Evolutionary conservation across 2,888 invertebrate genomes (phyloP).

Genomic region (Cyrtodaria siliqua): DNA sequence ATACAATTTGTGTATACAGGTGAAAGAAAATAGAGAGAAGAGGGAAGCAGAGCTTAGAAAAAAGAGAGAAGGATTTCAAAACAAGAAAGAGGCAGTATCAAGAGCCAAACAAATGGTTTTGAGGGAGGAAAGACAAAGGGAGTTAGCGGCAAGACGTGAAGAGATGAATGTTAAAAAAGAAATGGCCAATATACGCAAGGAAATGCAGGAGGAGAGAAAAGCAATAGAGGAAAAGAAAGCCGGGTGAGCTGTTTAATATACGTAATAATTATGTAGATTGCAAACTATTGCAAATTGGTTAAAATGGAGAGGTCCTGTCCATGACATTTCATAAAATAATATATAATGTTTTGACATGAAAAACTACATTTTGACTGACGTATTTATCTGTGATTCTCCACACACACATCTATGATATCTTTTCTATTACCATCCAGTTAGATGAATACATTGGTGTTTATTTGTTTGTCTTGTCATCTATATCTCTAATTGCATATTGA

Average conservation of each 20-base stretch:
- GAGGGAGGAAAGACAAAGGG: slow-evolving; percentile 81
- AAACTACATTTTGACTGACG: too few relatives aligned
- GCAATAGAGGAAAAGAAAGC: slow-evolving; percentile 70
- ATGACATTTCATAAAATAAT: too few relatives aligned
- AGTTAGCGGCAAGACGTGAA: slow-evolving; percentile 74
- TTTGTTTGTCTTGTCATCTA: too few relatives aligned
- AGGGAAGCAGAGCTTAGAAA: slow-evolving; percentile 75
- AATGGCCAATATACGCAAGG: slow-evolving; percentile 82
- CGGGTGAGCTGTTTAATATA: slow-evolving; percentile 71
- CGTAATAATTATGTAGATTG: too few relatives aligned
- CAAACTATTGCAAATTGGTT: too few relatives aligned
- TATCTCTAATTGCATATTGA: too few relatives aligned
- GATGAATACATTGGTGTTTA: too few relatives aligned
- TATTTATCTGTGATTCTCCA: too few relatives aligned
- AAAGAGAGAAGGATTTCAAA: slow-evolving; percentile 69
- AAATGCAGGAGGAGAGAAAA: slow-evolving; percentile 81
- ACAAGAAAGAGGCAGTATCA: slow-evolving; percentile 80
- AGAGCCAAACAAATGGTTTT: slow-evolving; percentile 80
- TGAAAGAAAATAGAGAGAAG: slow-evolving; percentile 84
- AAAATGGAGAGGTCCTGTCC: too few relatives aligned
- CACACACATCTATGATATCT: too few relatives aligned
- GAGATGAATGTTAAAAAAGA: slow-evolving; percentile 82
- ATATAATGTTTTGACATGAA: too few relatives aligned
- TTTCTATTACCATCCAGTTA: too few relatives aligned
- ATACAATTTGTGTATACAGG: slow-evolving; percentile 65